Conservation (phyloP, 2,888 invertebrate genomes). For the Lycophotia porphyrea region DNA sequence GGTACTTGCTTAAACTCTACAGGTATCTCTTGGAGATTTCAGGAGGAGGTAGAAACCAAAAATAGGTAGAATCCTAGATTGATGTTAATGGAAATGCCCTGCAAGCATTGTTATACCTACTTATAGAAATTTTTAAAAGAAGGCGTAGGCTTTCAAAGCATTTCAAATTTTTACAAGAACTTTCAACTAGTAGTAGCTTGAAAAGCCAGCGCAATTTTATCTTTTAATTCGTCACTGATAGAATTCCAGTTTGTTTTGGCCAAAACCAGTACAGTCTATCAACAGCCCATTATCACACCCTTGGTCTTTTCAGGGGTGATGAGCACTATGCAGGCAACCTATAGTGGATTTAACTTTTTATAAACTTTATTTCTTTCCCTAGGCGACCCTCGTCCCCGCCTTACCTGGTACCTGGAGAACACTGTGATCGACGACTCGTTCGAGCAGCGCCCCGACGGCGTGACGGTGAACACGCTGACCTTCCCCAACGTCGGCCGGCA, state of each 20-base stretch:
- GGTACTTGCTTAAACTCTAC: constrained; percentile 18
- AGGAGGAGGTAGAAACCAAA: background rate
- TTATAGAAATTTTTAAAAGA: background rate
- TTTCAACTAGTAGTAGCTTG: background rate
- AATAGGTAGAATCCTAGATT: background rate
- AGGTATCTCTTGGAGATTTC: constrained; percentile 16
- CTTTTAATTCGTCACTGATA: background rate
- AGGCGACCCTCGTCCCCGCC: constrained; percentile 94
- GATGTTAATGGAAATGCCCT: background rate
- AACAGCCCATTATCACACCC: no score
- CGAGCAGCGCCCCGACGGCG: constrained; percentile 92
- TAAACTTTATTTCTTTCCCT: constrained; percentile 45
- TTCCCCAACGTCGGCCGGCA: constrained; percentile 95
- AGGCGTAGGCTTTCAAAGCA: background rate
- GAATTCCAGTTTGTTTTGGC: background rate
- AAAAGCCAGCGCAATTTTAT: background rate
- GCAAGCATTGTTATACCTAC: background rate
- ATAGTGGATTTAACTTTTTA: background rate
- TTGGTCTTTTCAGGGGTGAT: background rate
- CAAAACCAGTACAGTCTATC: no score
- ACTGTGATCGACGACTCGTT: constrained; percentile 95
- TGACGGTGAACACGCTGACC: constrained; percentile 94
- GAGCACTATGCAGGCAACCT: background rate
- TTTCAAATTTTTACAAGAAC: background rate
- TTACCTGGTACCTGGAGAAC: constrained; percentile 96